Conservation (phyloP, 2,888 invertebrate species). For the Salticus scenicus region DNA sequence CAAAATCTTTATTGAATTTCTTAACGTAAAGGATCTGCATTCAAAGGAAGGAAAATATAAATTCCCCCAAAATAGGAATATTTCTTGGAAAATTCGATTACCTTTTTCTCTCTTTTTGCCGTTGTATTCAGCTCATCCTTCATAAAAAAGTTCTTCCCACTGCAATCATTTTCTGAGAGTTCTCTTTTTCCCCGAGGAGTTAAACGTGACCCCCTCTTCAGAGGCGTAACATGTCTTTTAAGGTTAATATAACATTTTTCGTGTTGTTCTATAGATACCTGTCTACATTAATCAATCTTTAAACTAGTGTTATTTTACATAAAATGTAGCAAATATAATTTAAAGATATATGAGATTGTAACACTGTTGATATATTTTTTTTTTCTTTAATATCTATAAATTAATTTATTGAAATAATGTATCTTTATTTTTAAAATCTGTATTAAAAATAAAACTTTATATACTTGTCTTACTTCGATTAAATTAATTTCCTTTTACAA, state of each 20-base stretch:
- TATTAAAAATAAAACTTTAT: no score
- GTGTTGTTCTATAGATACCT: background rate
- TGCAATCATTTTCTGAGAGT: constrained; percentile 62
- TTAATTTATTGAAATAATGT: no score
- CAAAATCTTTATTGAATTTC: background rate
- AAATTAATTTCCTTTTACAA: no score
- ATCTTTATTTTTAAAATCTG: no score
- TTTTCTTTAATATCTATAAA: no score
- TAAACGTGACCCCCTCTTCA: background rate
- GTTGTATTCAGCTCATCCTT: constrained; percentile 55
- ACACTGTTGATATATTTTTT: no score
- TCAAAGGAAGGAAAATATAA: background rate
- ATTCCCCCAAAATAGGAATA: constrained; percentile 33
- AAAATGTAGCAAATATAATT: no score
- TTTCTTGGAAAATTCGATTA: constrained; percentile 52
- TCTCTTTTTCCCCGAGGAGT: background rate
- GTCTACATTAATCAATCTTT: background rate
- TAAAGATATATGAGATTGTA: no score
- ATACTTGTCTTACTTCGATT: no score
- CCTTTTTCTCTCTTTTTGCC: constrained; percentile 42
- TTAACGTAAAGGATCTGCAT: background rate
- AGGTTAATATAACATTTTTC: background rate
- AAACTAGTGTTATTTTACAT: no score
- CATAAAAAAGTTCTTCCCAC: constrained; percentile 62
- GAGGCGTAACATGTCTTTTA: constrained; percentile 1